Conservation (phyloP, 2,797 vertebrate species). For the Luscinia megarhynchos region DNA sequence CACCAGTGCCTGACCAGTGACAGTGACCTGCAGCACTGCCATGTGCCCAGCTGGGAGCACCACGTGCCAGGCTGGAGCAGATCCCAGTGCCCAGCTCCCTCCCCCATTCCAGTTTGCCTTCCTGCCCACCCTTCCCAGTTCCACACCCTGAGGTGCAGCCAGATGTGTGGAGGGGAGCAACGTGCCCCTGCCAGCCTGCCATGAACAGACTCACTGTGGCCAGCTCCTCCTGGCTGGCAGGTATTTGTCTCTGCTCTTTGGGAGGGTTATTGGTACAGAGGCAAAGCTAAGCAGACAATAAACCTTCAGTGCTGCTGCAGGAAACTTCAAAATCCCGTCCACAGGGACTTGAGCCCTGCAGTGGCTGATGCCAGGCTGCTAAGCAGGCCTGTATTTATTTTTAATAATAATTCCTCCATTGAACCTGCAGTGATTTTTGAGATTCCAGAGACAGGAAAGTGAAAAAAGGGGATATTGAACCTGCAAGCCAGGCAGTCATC, state of each 20-base stretch:
- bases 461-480: neutral
- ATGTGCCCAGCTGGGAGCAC: neutral
- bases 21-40: neutral
- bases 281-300: neutral
- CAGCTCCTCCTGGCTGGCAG: neutral
- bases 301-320: conserved; percentile 23
- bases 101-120: neutral
- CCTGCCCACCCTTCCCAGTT: neutral
- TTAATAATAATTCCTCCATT: neutral
- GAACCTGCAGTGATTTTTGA: neutral
- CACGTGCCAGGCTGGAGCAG: fast-evolving
- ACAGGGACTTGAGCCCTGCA: neutral
- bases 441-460: neutral
- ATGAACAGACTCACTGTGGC: neutral
- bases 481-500: neutral
- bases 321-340: neutral
- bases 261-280: neutral
- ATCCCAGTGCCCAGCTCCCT: neutral
- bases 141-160: neutral
- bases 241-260: neutral
- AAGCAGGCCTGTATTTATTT: neutral
- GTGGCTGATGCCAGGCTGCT: fast-evolving
- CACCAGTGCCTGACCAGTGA: neutral
- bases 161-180: fast-evolving
- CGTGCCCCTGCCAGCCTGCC: neutral